Conservation (phyloP, 2,797 vertebrate genomes). For the Epinephelus malabaricus region DNA sequence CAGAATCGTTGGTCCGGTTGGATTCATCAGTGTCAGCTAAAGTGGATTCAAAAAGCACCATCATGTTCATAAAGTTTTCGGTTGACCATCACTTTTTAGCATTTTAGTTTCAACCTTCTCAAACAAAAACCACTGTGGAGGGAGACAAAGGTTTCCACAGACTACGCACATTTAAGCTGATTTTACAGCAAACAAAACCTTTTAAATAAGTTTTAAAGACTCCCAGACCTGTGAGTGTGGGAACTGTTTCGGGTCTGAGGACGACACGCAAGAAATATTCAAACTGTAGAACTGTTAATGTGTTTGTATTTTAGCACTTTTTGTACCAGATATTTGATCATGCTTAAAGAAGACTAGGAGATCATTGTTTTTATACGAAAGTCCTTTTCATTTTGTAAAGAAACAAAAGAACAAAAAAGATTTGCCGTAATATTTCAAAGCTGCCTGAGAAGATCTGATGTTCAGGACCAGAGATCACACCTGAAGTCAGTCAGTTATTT, state of each 20-base stretch:
- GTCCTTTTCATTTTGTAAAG: conserved; percentile 18
- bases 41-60: no score
- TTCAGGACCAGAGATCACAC: conserved; percentile 25
- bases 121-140: not conserved
- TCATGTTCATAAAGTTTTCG: no score
- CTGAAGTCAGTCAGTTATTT: not conserved
- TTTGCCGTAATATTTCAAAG: conserved; percentile 11
- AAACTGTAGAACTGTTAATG: not conserved
- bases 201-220: not conserved
- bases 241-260: not conserved
- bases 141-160: not conserved
- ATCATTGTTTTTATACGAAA: conserved; percentile 52
- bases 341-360: not conserved
- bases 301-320: conserved; percentile 66
- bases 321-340: conserved; percentile 45
- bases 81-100: not conserved
- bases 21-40: not conserved
- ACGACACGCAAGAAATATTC: not conserved
- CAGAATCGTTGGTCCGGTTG: not conserved
- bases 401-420: not conserved
- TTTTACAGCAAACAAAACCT: not conserved
- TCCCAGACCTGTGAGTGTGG: no score
- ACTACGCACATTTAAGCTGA: not conserved
- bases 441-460: not conserved
- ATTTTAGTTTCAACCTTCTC: not conserved